These are phyloP conservation scores for Euproctis similis DNA, from an alignment of 2,888 invertebrate genomes.

Conservation along the genomic window DNA sequence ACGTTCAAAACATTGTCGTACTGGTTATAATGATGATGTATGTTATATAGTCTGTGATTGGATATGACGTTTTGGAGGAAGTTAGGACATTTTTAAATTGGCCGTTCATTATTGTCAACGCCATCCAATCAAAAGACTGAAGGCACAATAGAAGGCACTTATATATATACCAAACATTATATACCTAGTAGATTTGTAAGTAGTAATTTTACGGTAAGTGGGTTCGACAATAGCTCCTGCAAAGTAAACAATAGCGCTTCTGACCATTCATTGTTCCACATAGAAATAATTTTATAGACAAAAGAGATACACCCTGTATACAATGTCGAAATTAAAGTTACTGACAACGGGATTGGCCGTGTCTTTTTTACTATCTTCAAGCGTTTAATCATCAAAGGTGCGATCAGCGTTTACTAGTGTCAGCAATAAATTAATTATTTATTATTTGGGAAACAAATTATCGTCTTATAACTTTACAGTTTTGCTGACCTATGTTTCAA, in stretches of 20 bases:
- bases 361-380: no score
- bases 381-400: no score
- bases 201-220: conserved; percentile 67
- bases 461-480: no score
- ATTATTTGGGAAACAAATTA: no score
- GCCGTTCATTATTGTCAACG: conserved; percentile 44
- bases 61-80: conserved; percentile 18
- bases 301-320: conserved; percentile 32
- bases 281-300: conserved; percentile 42
- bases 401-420: no score
- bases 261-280: conserved; percentile 46
- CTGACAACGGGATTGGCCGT: no score
- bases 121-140: conserved; percentile 38
- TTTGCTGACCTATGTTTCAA: no score
- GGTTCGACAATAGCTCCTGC: conserved; percentile 54
- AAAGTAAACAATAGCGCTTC: conserved; percentile 47
- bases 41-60: conserved; percentile 19
- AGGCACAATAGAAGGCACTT: conserved; percentile 26
- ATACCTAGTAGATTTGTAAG: conserved; percentile 32
- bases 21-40: conserved; percentile 10
- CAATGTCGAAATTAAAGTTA: no score
- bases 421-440: no score
- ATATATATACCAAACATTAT: conserved; percentile 19
- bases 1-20: conserved; percentile 11
- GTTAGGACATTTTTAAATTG: conserved; percentile 40